Evolutionary conservation across 1,140 invertebrate genomes (phyloP).

Genomic region (Sycophila sp.): DNA sequence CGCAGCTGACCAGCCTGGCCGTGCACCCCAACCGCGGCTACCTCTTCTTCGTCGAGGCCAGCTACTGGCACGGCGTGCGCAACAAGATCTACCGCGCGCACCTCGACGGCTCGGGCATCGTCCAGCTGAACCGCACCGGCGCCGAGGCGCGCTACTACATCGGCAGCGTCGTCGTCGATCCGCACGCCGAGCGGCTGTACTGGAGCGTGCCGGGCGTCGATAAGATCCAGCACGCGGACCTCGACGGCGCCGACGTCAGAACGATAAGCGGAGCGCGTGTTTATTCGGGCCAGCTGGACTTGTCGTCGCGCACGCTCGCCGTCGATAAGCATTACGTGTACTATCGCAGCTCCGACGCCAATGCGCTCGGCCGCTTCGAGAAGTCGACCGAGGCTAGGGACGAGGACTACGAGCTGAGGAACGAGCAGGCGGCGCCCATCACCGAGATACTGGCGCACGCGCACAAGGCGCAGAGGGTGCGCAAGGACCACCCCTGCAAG

Average conservation of each 20-base stretch:
- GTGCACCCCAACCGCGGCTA: constrained; percentile 30
- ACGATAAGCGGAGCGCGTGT: constrained; percentile 8
- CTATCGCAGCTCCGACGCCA: neutral
- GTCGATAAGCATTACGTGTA: constrained; percentile 28
- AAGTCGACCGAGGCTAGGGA: constrained; percentile 17
- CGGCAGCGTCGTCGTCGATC: constrained; percentile 19
- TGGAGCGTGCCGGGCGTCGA: constrained; percentile 28
- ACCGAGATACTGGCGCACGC: constrained; percentile 23
- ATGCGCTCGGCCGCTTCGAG: constrained; percentile 8
- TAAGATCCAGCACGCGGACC: constrained; percentile 20
- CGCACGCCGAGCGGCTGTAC: constrained; percentile 18
- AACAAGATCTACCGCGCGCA: constrained; percentile 24
- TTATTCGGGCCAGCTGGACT: constrained; percentile 28
- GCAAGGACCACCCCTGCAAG: constrained; percentile 37
- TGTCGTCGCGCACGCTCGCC: constrained; percentile 3
- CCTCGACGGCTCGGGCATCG: constrained; percentile 13
- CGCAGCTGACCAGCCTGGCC: constrained; percentile 21
- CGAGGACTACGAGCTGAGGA: constrained; percentile 15
- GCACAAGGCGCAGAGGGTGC: constrained; percentile 22
- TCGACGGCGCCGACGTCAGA: constrained; percentile 17
- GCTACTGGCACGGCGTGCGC: constrained; percentile 24
- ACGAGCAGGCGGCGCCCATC: constrained; percentile 12
- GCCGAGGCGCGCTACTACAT: constrained; percentile 18
- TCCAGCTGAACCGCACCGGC: neutral
- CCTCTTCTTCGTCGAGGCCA: constrained; percentile 33